Percentiles rank a stretch among this genome's conserved stretches.
These are phyloP conservation scores for Rhingia rostrata DNA, from an alignment of 2,888 invertebrate genomes.

Conservation along the genomic window DNA sequence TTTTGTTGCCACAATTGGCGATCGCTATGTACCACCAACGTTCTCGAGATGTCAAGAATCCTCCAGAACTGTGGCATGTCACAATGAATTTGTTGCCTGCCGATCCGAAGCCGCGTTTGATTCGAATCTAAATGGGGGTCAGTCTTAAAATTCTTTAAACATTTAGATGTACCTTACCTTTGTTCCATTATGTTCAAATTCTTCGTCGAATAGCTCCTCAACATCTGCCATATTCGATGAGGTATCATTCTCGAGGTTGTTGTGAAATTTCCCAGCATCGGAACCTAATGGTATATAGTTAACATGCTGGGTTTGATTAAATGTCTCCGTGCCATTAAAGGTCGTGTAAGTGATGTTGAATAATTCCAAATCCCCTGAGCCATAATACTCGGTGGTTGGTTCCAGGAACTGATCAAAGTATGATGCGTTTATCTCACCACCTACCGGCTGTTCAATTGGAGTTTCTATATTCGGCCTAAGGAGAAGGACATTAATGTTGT, in stretches of 20 bases:
- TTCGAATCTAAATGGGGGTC: conserved; percentile 50
- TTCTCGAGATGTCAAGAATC: conserved; percentile 91
- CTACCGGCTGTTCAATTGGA: conserved; percentile 32
- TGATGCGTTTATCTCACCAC: conserved; percentile 79
- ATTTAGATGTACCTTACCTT: conserved; percentile 18
- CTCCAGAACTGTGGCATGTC: conserved; percentile 87
- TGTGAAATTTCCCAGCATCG: conserved; percentile 73
- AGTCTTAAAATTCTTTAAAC: too few relatives aligned
- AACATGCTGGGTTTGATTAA: conserved; percentile 62
- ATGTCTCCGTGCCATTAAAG: conserved; percentile 72
- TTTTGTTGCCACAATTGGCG: conserved; percentile 89
- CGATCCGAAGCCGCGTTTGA: conserved; percentile 74
- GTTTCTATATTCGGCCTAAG: conserved; percentile 50
- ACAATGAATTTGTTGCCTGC: conserved; percentile 82
- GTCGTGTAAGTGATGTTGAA: conserved; percentile 41
- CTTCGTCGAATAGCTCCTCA: conserved; percentile 83
- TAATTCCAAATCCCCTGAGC: conserved; percentile 42
- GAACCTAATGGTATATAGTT: conserved; percentile 63
- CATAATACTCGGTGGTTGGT: conserved; percentile 79
- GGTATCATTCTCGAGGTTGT: conserved; percentile 77
- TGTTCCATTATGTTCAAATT: conserved; percentile 57
- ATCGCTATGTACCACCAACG: conserved; percentile 97
- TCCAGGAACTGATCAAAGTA: conserved; percentile 84
- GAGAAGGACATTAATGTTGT: background rate
- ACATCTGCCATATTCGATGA: conserved; percentile 83